phyloP scores from a whole-genome alignment of 2,888 invertebrate species.

The Drosophila maculinotata region DNA sequence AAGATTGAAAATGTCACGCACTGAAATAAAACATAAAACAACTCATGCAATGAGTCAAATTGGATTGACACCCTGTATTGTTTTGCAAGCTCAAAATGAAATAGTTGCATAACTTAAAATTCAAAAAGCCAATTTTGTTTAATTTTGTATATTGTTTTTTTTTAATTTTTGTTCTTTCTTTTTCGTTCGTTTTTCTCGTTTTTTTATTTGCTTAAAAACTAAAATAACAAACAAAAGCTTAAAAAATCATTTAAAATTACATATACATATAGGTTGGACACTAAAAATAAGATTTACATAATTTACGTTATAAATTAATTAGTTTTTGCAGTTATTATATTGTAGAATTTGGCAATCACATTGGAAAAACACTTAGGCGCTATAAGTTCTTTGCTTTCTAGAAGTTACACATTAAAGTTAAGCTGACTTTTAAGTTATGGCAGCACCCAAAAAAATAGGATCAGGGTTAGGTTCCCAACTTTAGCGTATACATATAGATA shows the following conservation, averaged over 20 bases:
- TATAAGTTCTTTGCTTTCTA: slow-evolving; percentile 75
- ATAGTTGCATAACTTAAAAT: slow-evolving; percentile 26
- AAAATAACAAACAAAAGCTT: slow-evolving; percentile 76
- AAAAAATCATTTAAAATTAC: slow-evolving; percentile 55
- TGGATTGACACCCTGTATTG: not conserved
- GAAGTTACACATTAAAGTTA: slow-evolving; percentile 43
- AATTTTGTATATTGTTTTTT: slow-evolving; percentile 49
- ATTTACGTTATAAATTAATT: slow-evolving; percentile 54
- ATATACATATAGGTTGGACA: slow-evolving; percentile 38
- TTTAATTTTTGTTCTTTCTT: slow-evolving; percentile 24
- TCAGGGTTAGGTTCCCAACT: slow-evolving; percentile 22
- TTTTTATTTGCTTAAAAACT: slow-evolving; percentile 62
- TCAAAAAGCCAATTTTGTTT: slow-evolving; percentile 47
- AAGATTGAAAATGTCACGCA: not conserved
- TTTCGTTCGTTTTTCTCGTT: slow-evolving; percentile 12
- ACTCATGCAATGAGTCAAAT: not conserved
- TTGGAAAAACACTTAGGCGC: slow-evolving; percentile 78
- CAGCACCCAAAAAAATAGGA: slow-evolving; percentile 31
- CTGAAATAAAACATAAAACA: not conserved
- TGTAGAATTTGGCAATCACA: slow-evolving; percentile 81
- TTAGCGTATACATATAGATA: slow-evolving; percentile 30
- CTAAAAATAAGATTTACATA: slow-evolving; percentile 28
- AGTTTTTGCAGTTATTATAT: slow-evolving; percentile 37
- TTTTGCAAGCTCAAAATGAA: slow-evolving; percentile 8
- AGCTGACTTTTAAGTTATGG: slow-evolving; percentile 57